phyloP scores from a whole-genome alignment of 2,797 vertebrate species.

The Bufotes viridis region DNA sequence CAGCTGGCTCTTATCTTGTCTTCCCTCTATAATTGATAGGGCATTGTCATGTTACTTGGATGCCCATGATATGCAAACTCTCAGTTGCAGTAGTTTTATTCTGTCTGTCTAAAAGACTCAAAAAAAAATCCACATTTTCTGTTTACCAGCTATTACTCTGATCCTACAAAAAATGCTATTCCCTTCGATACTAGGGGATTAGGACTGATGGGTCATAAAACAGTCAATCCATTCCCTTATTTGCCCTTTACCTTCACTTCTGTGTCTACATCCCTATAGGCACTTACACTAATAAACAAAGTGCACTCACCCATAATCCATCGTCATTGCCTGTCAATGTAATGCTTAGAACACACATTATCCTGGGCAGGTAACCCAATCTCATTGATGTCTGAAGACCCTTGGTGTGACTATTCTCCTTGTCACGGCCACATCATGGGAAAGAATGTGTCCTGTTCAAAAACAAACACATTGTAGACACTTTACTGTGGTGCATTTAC shows the following conservation, averaged over 20 bases:
- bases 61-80: not conserved
- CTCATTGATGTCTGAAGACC: conserved; percentile 32
- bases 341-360: conserved; percentile 37
- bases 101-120: not conserved
- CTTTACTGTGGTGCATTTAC: not conserved
- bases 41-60: not conserved
- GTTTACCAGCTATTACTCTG: not conserved
- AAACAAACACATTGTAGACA: conserved; percentile 13
- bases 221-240: not conserved
- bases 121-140: conserved; percentile 1
- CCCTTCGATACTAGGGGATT: not conserved
- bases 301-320: conserved; percentile 37
- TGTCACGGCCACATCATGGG: not conserved
- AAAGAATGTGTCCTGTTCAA: not conserved
- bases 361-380: conserved; percentile 36
- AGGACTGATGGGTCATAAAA: conserved; percentile 10
- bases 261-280: conserved; percentile 27
- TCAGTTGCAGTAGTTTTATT: not conserved
- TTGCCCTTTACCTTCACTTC: conserved; percentile 1
- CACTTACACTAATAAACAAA: conserved; percentile 49
- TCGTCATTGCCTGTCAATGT: conserved; percentile 38
- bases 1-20: not conserved
- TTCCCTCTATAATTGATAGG: not conserved
- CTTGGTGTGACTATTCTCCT: conserved; percentile 1
- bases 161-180: not conserved